Conservation (phyloP, 2,888 invertebrate species). For the Spodoptera littoralis region DNA sequence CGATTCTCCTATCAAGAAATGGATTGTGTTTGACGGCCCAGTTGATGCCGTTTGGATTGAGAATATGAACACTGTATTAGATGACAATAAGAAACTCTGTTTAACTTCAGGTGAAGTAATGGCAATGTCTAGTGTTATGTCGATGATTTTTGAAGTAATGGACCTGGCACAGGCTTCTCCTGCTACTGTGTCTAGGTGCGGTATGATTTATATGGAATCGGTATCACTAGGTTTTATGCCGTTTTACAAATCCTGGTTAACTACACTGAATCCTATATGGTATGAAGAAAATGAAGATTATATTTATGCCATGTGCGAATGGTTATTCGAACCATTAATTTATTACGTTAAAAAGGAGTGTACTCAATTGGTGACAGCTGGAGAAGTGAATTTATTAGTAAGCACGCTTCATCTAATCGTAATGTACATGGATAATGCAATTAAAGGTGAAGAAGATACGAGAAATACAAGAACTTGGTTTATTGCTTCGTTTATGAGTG, state of each 20-base stretch:
- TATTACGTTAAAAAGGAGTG: conserved; percentile 93
- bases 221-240: conserved; percentile 94
- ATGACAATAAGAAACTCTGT: conserved; percentile 96
- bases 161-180: conserved; percentile 95
- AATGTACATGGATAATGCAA: conserved; percentile 93
- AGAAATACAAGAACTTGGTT: conserved; percentile 92
- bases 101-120: conserved; percentile 96
- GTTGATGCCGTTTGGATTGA: conserved; percentile 97
- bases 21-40: conserved; percentile 97
- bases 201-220: conserved; percentile 97
- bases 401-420: conserved; percentile 93
- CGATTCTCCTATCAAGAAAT: conserved; percentile 93
- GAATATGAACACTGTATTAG: conserved; percentile 96
- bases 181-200: conserved; percentile 96
- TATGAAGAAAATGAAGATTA: conserved; percentile 89
- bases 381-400: conserved; percentile 92
- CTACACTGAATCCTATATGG: conserved; percentile 90
- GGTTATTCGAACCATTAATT: conserved; percentile 94
- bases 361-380: conserved; percentile 90
- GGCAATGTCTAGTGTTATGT: conserved; percentile 94
- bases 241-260: conserved; percentile 94
- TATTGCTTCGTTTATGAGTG: conserved; percentile 92
- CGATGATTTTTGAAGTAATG: conserved; percentile 96
- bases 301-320: conserved; percentile 90
- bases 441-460: conserved; percentile 91